Conservation (phyloP, 2,888 invertebrate genomes). For the Chalcis sispes region DNA sequence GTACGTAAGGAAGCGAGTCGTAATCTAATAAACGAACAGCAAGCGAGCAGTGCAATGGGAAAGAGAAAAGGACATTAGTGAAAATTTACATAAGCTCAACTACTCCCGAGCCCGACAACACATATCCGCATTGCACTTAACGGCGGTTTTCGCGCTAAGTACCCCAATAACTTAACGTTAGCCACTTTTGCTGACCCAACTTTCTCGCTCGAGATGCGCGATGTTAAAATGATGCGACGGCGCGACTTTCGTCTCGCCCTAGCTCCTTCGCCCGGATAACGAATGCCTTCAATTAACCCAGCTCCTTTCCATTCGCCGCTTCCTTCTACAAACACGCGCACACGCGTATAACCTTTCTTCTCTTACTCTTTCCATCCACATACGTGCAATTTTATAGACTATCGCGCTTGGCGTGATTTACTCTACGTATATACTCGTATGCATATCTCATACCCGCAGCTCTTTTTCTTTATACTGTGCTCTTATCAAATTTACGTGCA, state of each 20-base stretch:
- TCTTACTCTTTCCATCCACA: not conserved
- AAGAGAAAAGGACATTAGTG: conserved; percentile 56
- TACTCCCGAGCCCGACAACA: too few species aligned
- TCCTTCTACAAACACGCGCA: not conserved
- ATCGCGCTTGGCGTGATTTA: not conserved
- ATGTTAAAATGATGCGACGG: conserved; percentile 33
- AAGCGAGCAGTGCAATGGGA: conserved; percentile 17
- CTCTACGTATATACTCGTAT: too few species aligned
- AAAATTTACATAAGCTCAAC: conserved; percentile 61
- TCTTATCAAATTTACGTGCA: too few species aligned
- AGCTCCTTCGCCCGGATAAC: conserved; percentile 38
- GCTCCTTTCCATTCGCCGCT: not conserved
- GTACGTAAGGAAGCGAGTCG: too few species aligned
- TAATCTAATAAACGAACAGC: conserved; percentile 61
- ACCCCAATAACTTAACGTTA: conserved; percentile 64
- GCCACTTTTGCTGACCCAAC: conserved; percentile 51
- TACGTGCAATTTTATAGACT: not conserved
- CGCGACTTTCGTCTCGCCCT: conserved; percentile 23
- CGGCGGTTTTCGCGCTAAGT: conserved; percentile 63
- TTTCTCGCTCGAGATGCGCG: not conserved
- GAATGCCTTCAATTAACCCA: conserved; percentile 56
- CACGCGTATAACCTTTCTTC: not conserved
- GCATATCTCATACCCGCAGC: too few species aligned
- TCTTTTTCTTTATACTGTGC: too few species aligned
- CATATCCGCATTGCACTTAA: conserved; percentile 63